phyloP scores from a whole-genome alignment of 2,888 invertebrate genomes.

The Heliconius cydno region DNA sequence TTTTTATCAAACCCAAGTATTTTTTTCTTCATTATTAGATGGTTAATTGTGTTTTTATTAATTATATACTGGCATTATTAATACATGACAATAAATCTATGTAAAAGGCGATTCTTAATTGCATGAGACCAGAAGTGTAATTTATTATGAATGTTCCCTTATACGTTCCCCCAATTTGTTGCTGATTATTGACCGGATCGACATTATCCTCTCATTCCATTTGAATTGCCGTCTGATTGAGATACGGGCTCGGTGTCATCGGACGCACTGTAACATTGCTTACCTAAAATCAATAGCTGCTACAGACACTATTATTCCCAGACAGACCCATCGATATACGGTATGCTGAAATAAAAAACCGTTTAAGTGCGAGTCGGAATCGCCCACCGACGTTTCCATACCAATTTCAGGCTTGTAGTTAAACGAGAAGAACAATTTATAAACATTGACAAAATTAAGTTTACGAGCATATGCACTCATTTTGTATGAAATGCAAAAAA shows the following conservation, averaged over 20 bases:
- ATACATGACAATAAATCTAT: neutral
- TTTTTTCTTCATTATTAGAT: too few species aligned
- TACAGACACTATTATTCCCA: conserved; percentile 19
- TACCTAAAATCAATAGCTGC: conserved; percentile 29
- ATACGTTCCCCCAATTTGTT: conserved; percentile 45
- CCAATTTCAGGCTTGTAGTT: too few species aligned
- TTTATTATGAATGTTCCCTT: conserved; percentile 41
- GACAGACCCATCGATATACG: conserved; percentile 16
- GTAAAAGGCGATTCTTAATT: conserved; percentile 9
- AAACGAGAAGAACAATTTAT: too few species aligned
- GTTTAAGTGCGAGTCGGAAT: too few species aligned
- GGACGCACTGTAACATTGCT: conserved; percentile 40
- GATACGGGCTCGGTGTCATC: conserved; percentile 47
- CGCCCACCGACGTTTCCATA: too few species aligned
- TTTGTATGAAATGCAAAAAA: too few species aligned
- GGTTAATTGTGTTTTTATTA: neutral
- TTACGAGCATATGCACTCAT: neutral
- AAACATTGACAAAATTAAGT: too few species aligned
- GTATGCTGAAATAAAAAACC: neutral
- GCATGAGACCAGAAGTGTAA: conserved; percentile 15
- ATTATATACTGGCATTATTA: neutral
- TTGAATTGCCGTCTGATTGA: conserved; percentile 44
- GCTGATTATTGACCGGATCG: conserved; percentile 42
- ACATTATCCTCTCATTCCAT: conserved; percentile 47
- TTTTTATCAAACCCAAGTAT: too few species aligned